Evolutionary conservation across 2,797 vertebrate species (phyloP), one percentile per base, ranked within the genome.

Genomic region (Aselliscus stoliczkanus): DNA sequence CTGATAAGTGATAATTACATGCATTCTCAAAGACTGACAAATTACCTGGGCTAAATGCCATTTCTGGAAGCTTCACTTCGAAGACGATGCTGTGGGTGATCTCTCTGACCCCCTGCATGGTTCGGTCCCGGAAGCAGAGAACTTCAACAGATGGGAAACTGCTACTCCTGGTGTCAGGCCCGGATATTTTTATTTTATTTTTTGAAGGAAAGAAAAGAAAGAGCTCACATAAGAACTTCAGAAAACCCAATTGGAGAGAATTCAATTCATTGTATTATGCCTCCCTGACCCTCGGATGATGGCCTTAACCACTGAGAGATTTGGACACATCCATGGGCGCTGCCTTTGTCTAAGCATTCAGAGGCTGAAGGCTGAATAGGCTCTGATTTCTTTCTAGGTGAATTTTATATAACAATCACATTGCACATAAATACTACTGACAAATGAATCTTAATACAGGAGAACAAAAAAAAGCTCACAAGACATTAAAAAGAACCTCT

Each of bases 61-160:
- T 96, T 95, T 98, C 97, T 29, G 99, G 99, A 83, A 99, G 98
- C 92, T 98, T 98, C 98, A 99, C 98, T 98, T 99, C 99, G 96
- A 99, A 99, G 97, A 99, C 62, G 94, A 99, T 98, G 96, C 99
- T 99, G 98, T 99, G 99, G 31, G 98, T 97, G 93, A 99, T 96
- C 42, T 99, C 99, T 95, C 99, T 99, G 25, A 97, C 98, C 13
- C 99, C 99, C 96, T 99, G 99, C 97, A 99, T 98, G 64, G 99
- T 99, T 90, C 99, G 98, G 97, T 99, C 99, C 91, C 99, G 98
- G 97, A 99, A 99, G 98, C 99, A 99, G 62, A 99, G 98, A 81
- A 99, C 98, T 97, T 99, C 99, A 82, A 99, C 89, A 0, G 98
- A 96, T 90, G 99, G 98, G 97, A 99, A 88, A 93, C 96, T 88